Evolutionary conservation across 2,797 vertebrate species (phyloP), one percentile per base, ranked within the genome.

Genomic region (Lepus oiostolus): DNA sequence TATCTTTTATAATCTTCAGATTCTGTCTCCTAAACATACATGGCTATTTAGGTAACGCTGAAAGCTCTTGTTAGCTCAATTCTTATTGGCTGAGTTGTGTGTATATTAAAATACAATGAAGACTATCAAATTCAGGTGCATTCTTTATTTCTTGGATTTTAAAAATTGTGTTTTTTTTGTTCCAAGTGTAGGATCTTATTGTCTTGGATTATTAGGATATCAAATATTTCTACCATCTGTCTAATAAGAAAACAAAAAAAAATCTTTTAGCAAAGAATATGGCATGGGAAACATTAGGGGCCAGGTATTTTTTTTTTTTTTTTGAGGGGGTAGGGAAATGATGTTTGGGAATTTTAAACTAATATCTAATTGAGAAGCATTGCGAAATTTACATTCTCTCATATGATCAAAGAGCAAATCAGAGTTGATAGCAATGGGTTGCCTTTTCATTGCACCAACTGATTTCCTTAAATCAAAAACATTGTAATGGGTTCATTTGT

Each of bases 391-490:
- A 70, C 80, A 62, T 42, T 90, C 79, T 75, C 17, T 83, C 42
- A 58, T 28, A 30, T 67, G 38, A 81, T 75, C 70, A 70, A 62
- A 85, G 38, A 70, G 65, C 62, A 85, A 91, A 13, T 67, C n/a
- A 42, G n/a, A 62, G 14, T 80, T 80, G 38, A 68, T 35, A 65
- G 47, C 42, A 42, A 38, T 54, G 62, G 5, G 52, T 35, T 12
- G 21, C 75, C 1, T 91, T 86, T 91, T 38, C 7, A 38, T 58
- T 62, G 2, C 6, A 72, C 2, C 24, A 86, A 60, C 35, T 91
- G 38, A 72, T 76, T 93, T 81, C 32, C 65, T 93, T 88, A 54
- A 79, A 74, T 71, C 74, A 35, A 52, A 83, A 58, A 47, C n/a
- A 30, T 28, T 72, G 19, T 24, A 16, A 75, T 63, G 60, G 26